phyloP scores from a whole-genome alignment of 2,888 invertebrate species.

The Melangyna quadrimaculata region DNA sequence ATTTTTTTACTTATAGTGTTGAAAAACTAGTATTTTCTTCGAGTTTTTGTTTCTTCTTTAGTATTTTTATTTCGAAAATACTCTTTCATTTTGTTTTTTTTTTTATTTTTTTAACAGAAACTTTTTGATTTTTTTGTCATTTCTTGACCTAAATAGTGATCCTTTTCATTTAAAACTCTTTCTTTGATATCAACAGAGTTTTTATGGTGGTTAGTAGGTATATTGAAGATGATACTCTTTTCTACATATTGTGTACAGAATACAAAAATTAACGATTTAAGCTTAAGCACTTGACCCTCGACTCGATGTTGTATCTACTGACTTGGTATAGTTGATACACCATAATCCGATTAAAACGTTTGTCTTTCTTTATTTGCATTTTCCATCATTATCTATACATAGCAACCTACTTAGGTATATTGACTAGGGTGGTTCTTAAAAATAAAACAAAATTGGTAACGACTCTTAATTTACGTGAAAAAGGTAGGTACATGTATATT shows the following conservation, averaged over 20 bases:
- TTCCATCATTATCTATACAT: not conserved
- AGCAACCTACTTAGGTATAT: too few species aligned
- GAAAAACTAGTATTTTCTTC: not conserved
- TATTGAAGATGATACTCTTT: not conserved
- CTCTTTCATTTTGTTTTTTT: too few species aligned
- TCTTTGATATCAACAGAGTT: not conserved
- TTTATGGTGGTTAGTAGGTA: constrained; percentile 13
- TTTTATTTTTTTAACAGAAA: not conserved
- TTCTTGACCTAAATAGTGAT: constrained; percentile 14
- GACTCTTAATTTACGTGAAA: too few species aligned
- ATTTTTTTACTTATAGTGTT: not conserved
- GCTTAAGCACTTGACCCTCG: constrained; percentile 20
- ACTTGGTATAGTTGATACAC: not conserved
- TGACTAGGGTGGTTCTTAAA: too few species aligned
- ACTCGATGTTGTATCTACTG: constrained; percentile 10
- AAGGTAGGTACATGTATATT: not conserved
- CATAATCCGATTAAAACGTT: constrained; percentile 9
- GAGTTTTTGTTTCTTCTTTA: not conserved
- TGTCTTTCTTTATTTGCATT: not conserved
- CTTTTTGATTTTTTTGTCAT: not conserved
- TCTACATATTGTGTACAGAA: constrained; percentile 10
- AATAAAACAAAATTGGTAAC: too few species aligned
- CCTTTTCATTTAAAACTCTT: not conserved
- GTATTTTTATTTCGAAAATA: not conserved
- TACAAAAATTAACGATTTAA: not conserved